A percentile compares a stretch with the other conserved stretches of the same genome.
Conservation (phyloP, 1,140 invertebrate species). For the Paramacrobiotus metropolitanus region DNA sequence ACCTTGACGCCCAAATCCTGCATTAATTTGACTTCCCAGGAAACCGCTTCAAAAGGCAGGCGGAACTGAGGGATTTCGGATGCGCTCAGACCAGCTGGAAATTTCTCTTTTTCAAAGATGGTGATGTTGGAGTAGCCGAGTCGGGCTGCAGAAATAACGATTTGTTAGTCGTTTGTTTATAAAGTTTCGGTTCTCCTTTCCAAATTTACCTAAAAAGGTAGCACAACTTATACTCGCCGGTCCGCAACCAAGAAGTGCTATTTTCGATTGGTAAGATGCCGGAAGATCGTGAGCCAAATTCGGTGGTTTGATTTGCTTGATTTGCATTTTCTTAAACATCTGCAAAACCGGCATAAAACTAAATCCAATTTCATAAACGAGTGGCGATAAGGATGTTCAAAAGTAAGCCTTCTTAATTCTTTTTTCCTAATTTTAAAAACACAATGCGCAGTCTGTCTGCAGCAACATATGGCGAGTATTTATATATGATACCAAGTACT, state of each 20-base stretch:
- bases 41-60: constrained; percentile 66
- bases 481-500: no score
- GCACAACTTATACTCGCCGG: constrained; percentile 91
- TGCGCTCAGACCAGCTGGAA: constrained; percentile 67
- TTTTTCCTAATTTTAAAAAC: no score
- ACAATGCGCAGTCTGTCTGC: no score
- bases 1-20: constrained; percentile 78
- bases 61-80: constrained; percentile 92
- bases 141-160: constrained; percentile 29
- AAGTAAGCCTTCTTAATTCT: no score
- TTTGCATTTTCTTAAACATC: constrained; percentile 78
- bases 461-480: no score
- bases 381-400: no score
- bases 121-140: constrained; percentile 73
- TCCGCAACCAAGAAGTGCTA: constrained; percentile 75
- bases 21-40: constrained; percentile 75
- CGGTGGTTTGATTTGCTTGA: constrained; percentile 57
- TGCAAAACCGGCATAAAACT: no score
- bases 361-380: no score
- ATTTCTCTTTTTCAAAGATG: constrained; percentile 70
- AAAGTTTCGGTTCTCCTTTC: background rate
- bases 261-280: constrained; percentile 40
- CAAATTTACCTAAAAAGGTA: constrained; percentile 41
- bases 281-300: constrained; percentile 26
- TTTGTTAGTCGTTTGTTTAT: background rate